phyloP scores from a whole-genome alignment of 2,888 invertebrate species.

The Agrypnus murinus region DNA sequence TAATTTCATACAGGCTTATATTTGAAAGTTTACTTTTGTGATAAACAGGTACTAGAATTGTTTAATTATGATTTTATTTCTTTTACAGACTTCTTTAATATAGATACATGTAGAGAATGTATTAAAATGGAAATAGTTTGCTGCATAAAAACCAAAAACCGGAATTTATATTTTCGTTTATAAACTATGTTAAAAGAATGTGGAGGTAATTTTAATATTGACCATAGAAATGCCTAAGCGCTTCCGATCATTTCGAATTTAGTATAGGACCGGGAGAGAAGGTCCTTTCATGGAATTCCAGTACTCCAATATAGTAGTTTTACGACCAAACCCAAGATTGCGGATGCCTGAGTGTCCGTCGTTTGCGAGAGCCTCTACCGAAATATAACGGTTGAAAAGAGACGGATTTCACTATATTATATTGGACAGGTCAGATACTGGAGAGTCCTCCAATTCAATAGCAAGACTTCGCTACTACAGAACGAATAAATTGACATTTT shows the following conservation, averaged over 20 bases:
- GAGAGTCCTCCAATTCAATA: slow-evolving; percentile 41
- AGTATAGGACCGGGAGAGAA: slow-evolving; percentile 42
- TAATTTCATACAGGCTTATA: too few relatives aligned
- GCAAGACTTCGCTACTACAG: slow-evolving; percentile 40
- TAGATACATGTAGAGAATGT: too few relatives aligned
- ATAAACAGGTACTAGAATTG: too few relatives aligned
- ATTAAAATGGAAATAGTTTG: too few relatives aligned
- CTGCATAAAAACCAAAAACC: not conserved
- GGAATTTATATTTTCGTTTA: slow-evolving; percentile 23
- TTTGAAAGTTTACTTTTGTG: too few relatives aligned
- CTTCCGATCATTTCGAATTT: slow-evolving; percentile 49
- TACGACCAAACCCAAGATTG: slow-evolving; percentile 55
- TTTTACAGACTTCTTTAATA: too few relatives aligned
- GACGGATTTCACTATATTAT: slow-evolving; percentile 43
- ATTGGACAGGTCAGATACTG: slow-evolving; percentile 48
- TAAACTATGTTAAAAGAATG: slow-evolving; percentile 40
- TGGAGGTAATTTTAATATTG: slow-evolving; percentile 48
- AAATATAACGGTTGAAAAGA: slow-evolving; percentile 46
- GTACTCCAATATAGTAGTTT: slow-evolving; percentile 56
- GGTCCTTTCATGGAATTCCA: slow-evolving; percentile 54
- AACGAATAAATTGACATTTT: slow-evolving; percentile 43
- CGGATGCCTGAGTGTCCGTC: slow-evolving; percentile 51
- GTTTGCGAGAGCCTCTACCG: slow-evolving; percentile 41
- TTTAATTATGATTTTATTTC: too few relatives aligned
- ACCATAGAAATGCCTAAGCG: slow-evolving; percentile 48